phyloP scores from a whole-genome alignment of 2,113 vertebrate species.

The Myotis davidii region DNA sequence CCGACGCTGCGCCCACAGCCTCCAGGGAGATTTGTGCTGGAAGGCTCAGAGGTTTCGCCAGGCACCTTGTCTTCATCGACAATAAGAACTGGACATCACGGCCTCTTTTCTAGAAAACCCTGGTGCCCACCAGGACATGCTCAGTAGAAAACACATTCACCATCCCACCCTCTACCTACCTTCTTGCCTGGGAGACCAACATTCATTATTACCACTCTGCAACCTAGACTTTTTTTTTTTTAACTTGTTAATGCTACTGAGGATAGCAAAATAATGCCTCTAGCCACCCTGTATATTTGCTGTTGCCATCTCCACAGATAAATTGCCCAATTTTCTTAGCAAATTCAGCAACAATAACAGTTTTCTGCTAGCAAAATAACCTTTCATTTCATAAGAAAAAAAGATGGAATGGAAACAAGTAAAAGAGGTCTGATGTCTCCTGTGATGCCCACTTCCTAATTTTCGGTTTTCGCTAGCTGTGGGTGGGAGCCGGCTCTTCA shows the following conservation, averaged over 20 bases:
- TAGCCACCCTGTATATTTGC: conserved; percentile 52
- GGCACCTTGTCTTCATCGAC: not conserved
- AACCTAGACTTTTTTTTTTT: conserved; percentile 50
- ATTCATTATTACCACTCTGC: not conserved
- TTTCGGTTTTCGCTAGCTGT: not conserved
- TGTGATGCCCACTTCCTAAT: conserved; percentile 56
- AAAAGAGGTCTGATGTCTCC: conserved; percentile 54
- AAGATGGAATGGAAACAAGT: conserved; percentile 30
- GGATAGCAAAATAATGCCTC: conserved; percentile 50
- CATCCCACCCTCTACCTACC: not conserved
- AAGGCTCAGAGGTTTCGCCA: not conserved
- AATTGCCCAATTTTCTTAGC: conserved; percentile 81
- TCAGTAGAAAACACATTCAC: not conserved
- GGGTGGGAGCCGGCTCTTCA: not conserved
- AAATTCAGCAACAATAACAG: conserved; percentile 80
- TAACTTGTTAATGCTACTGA: conserved; percentile 72
- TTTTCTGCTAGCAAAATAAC: conserved; percentile 77
- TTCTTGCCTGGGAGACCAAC: not conserved
- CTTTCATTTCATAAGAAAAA: conserved; percentile 71
- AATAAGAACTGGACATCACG: not conserved
- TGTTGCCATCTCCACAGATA: conserved; percentile 70
- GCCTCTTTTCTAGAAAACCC: not conserved
- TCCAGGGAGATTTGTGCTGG: not conserved
- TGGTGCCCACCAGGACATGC: not conserved
- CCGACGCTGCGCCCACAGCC: not conserved